Evolutionary conservation across 2,888 invertebrate species (phyloP).

Genomic region (Scelioninae gen. 1): DNA sequence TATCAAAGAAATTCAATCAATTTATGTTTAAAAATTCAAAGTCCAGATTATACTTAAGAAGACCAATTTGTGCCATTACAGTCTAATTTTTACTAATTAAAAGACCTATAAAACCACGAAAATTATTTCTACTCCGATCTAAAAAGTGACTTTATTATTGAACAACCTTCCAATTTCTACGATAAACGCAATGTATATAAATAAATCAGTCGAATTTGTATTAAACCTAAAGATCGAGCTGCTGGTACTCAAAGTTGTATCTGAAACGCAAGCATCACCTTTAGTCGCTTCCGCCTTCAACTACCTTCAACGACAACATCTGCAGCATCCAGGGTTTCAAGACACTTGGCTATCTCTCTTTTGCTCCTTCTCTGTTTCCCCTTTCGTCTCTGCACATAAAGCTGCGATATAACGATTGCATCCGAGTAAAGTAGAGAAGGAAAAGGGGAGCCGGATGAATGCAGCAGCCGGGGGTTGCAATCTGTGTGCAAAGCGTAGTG

Average conservation of each 20-base stretch:
- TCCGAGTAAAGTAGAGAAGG: constrained; percentile 58
- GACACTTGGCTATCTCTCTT: constrained; percentile 37
- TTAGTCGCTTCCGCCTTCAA: constrained; percentile 36
- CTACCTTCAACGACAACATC: constrained; percentile 47
- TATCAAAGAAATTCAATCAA: no score
- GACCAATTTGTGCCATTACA: no score
- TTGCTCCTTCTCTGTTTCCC: constrained; percentile 16
- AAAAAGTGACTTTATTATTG: neutral
- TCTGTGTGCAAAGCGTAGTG: constrained; percentile 80
- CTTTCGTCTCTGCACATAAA: constrained; percentile 42
- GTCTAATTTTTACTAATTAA: neutral
- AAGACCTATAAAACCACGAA: neutral
- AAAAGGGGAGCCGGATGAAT: constrained; percentile 65
- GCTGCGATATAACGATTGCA: constrained; percentile 71
- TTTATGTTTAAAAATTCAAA: no score
- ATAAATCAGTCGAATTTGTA: constrained; percentile 51
- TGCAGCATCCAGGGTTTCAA: constrained; percentile 65
- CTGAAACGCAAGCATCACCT: constrained; percentile 43
- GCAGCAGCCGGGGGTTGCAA: constrained; percentile 75
- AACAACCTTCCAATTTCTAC: constrained; percentile 30
- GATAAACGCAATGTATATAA: constrained; percentile 47
- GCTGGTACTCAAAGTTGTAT: constrained; percentile 38
- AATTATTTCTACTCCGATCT: neutral
- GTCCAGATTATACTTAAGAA: no score
- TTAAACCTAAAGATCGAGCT: constrained; percentile 45